Evolutionary conservation across 2,797 vertebrate species (phyloP).

Genomic region (Taeniopygia guttata): DNA sequence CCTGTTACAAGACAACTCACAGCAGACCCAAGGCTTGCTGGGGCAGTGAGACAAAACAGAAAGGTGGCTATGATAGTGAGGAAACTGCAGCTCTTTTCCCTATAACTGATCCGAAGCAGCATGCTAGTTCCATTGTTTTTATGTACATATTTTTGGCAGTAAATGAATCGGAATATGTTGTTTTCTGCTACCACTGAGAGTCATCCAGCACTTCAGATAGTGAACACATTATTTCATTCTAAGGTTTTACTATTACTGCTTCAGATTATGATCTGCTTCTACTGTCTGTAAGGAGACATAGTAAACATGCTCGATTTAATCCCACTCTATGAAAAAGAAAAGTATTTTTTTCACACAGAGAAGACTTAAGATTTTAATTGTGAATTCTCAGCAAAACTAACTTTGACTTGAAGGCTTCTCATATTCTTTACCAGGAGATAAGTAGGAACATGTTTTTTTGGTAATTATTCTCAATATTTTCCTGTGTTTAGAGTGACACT

Average conservation of each 20-base stretch:
- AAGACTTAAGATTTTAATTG: constrained; percentile 30
- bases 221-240: constrained; percentile 37
- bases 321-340: not conserved
- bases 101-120: not conserved
- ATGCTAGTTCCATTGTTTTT: constrained; percentile 38
- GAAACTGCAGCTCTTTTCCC: not conserved
- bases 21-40: not conserved
- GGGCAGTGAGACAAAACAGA: not conserved
- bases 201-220: constrained; percentile 36
- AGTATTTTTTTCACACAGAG: constrained; percentile 15
- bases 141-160: constrained; percentile 43
- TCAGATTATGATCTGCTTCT: constrained; percentile 8
- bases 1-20: not conserved
- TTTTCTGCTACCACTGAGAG: constrained; percentile 47
- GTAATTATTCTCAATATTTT: not conserved
- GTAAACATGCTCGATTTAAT: not conserved
- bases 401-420: not conserved
- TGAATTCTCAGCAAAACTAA: constrained; percentile 16
- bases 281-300: not conserved
- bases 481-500: not conserved
- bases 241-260: constrained; percentile 42
- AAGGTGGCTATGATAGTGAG: not conserved
- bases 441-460: not conserved
- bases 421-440: not conserved
- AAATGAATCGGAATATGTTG: constrained; percentile 35